phyloP scores from a whole-genome alignment of 2,113 vertebrate species.

The Pampusana beccarii region DNA sequence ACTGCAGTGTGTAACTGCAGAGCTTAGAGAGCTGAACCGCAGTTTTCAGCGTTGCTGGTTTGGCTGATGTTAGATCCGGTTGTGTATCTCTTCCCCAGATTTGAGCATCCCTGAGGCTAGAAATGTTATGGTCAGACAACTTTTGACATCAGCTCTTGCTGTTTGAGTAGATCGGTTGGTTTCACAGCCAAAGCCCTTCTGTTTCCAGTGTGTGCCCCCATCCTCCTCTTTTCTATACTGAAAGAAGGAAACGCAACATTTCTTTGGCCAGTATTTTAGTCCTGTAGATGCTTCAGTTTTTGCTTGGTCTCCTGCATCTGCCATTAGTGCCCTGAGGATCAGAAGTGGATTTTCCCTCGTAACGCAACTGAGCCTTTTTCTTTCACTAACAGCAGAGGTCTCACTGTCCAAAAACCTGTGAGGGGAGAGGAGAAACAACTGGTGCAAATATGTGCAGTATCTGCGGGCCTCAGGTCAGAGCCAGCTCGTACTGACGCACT shows the following conservation, averaged over 20 bases:
- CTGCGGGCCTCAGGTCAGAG: background rate
- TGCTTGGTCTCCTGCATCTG: background rate
- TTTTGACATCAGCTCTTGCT: background rate
- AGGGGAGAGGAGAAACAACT: background rate
- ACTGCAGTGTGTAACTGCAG: background rate
- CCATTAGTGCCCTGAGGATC: background rate
- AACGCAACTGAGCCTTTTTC: background rate
- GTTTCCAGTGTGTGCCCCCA: background rate
- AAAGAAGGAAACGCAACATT: background rate
- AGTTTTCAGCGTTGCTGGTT: background rate
- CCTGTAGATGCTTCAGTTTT: background rate
- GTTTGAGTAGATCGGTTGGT: background rate
- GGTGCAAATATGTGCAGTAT: rapidly evolving
- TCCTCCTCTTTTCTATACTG: background rate
- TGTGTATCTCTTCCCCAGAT: background rate
- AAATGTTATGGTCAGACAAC: background rate
- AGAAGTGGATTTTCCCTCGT: background rate
- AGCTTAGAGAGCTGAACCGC: background rate
- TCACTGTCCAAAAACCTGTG: rapidly evolving
- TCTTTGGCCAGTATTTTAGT: background rate
- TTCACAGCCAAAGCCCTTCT: background rate
- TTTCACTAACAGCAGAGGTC: background rate
- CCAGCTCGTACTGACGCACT: background rate
- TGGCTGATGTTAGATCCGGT: background rate
- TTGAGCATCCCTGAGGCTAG: background rate